Evolutionary conservation across 2,113 vertebrate genomes (phyloP).

Genomic region (Eolophus roseicapilla): DNA sequence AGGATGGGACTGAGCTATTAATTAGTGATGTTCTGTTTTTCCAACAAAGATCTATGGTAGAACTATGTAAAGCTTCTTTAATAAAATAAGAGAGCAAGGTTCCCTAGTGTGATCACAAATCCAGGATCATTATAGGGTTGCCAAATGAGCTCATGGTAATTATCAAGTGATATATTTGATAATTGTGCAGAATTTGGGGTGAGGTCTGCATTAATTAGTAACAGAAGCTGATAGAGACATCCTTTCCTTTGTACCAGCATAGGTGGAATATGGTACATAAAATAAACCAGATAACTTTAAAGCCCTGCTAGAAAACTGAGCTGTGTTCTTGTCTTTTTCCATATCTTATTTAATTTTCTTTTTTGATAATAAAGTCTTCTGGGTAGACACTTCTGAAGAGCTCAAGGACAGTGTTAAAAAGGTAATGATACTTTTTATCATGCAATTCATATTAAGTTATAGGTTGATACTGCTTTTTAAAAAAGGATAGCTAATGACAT

Average conservation of each 20-base stretch:
- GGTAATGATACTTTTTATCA: neutral
- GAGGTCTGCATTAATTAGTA: neutral
- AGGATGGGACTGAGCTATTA: constrained; percentile 7
- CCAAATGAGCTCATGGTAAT: constrained; percentile 39
- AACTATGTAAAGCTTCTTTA: constrained; percentile 8
- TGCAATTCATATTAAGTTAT: neutral
- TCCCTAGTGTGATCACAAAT: constrained; percentile 34
- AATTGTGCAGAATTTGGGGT: neutral
- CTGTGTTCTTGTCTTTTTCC: neutral
- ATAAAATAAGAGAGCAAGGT: constrained; percentile 17
- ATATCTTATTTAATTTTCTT: neutral
- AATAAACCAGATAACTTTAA: neutral
- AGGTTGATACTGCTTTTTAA: neutral
- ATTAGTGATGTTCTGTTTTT: constrained; percentile 33
- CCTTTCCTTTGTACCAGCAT: neutral
- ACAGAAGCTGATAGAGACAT: neutral
- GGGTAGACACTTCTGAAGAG: neutral
- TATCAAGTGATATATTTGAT: constrained; percentile 32
- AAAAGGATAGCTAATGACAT: neutral
- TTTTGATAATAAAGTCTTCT: neutral
- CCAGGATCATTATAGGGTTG: neutral
- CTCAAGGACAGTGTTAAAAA: neutral
- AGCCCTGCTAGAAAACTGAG: neutral
- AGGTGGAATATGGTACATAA: neutral
- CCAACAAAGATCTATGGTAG: neutral